Conservation (phyloP, 1,140 invertebrate species). For the Eciton burchellii region DNA sequence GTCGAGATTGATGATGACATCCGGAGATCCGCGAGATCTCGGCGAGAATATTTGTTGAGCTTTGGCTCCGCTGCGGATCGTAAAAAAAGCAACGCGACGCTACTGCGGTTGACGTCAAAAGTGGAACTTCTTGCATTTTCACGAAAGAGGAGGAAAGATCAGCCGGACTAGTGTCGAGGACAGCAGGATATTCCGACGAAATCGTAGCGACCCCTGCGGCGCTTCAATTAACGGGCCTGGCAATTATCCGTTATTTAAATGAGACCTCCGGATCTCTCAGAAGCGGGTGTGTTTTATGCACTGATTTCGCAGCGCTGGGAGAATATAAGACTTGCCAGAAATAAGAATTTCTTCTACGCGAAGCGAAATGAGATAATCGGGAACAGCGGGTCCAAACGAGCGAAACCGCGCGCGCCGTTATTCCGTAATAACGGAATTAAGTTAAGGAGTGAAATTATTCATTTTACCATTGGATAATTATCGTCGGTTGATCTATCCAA, state of each 20-base stretch:
- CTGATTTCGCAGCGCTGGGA: slow-evolving; percentile 24
- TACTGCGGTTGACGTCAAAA: slow-evolving; percentile 9
- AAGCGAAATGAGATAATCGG: slow-evolving; percentile 13
- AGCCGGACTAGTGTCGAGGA: slow-evolving; percentile 46
- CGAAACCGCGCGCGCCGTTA: not conserved
- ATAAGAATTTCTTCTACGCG: slow-evolving; percentile 28
- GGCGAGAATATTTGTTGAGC: slow-evolving; percentile 7
- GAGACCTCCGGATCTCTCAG: slow-evolving; percentile 61
- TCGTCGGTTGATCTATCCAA: not conserved
- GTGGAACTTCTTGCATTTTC: slow-evolving; percentile 23
- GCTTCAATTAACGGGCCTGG: slow-evolving; percentile 81
- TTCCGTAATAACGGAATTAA: not conserved
- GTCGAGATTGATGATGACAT: not conserved
- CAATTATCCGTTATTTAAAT: slow-evolving; percentile 83
- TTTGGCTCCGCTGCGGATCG: not conserved
- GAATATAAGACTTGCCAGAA: slow-evolving; percentile 11
- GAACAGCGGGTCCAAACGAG: not conserved
- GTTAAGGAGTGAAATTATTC: not conserved
- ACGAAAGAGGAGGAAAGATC: slow-evolving; percentile 38
- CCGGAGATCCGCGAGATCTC: not conserved
- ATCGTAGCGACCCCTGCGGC: slow-evolving; percentile 74
- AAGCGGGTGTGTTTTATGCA: slow-evolving; percentile 41
- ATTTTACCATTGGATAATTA: not conserved
- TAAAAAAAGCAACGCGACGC: not conserved
- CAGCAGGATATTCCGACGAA: slow-evolving; percentile 64